A percentile compares a stretch with the other conserved stretches of the same genome.
These are phyloP conservation scores for Leistus spinibarbis DNA, from an alignment of 2,888 invertebrate species.

Conservation along the genomic window DNA sequence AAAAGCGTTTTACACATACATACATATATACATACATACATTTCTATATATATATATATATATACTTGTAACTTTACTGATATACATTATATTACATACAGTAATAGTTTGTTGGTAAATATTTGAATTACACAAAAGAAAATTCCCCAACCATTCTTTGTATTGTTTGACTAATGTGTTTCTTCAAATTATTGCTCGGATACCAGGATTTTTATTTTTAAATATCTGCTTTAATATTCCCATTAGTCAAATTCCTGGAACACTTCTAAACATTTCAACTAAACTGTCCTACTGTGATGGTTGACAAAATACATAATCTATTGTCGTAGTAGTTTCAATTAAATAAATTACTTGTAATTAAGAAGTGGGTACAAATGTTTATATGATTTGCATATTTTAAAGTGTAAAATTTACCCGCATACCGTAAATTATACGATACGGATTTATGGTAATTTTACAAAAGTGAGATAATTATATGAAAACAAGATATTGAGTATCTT, in stretches of 20 bases:
- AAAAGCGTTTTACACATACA: no score
- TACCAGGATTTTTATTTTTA: no score
- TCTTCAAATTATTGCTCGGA: not conserved
- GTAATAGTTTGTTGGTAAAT: not conserved
- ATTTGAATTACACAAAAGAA: not conserved
- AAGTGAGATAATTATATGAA: not conserved
- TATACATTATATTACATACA: no score
- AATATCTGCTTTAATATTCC: no score
- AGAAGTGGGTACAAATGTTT: no score
- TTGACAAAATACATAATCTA: no score
- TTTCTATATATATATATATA: no score
- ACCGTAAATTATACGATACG: not conserved
- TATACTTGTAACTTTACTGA: no score
- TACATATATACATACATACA: no score
- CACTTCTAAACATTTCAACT: not conserved
- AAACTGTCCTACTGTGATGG: no score
- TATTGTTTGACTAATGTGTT: not conserved
- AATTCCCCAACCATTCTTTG: not conserved
- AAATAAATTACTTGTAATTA: not conserved
- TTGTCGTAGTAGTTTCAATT: not conserved
- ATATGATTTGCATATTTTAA: not conserved
- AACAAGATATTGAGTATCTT: not conserved
- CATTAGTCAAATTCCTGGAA: not conserved
- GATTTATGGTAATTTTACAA: constrained; percentile 4
- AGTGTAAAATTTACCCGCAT: not conserved